Evolutionary conservation across 2,113 vertebrate species (phyloP).

Genomic region (Cyprinus carpio): DNA sequence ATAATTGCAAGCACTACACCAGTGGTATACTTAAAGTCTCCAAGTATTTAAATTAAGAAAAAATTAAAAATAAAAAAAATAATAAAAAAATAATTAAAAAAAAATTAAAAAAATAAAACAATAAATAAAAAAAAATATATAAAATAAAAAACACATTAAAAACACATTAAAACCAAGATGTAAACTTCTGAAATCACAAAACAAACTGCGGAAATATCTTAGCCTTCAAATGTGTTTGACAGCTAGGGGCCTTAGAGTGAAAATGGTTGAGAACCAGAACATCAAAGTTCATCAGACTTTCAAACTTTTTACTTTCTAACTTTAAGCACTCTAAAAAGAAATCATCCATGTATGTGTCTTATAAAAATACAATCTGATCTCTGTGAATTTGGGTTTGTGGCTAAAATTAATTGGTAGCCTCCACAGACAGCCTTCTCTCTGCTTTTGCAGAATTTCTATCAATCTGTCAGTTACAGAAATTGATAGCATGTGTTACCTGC

Average conservation of each 20-base stretch:
- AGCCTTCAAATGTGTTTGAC: background rate
- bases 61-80: too few relatives aligned
- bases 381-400: background rate
- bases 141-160: too few relatives aligned
- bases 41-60: background rate
- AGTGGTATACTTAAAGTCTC: background rate
- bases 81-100: too few relatives aligned
- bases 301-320: background rate
- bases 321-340: background rate
- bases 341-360: background rate
- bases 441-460: background rate
- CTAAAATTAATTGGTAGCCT: background rate
- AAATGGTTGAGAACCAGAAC: background rate
- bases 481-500: conserved; percentile 50
- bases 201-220: background rate
- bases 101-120: too few relatives aligned
- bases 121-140: too few relatives aligned
- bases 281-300: background rate
- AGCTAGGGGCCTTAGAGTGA: background rate
- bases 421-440: background rate
- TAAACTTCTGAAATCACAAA: too few relatives aligned
- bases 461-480: background rate
- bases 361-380: background rate
- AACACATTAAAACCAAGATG: background rate
- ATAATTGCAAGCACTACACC: background rate